Conservation (phyloP, 2,113 vertebrate genomes). For the Limanda limanda region DNA sequence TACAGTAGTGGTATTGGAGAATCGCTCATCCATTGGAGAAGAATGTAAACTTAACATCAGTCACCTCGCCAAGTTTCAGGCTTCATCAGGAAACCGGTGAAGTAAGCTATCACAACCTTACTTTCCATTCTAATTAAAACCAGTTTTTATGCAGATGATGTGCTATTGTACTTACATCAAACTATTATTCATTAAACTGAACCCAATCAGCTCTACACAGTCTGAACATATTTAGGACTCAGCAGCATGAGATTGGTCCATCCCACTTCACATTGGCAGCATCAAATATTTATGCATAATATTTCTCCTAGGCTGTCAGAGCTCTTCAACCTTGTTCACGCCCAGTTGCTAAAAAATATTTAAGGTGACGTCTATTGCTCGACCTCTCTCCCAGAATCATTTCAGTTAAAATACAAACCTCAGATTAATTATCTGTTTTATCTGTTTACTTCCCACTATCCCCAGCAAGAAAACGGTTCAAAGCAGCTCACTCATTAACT, state of each 20-base stretch:
- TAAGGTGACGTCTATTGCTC: background rate
- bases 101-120: background rate
- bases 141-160: too few relatives aligned
- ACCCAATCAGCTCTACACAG: background rate
- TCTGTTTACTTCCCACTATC: background rate
- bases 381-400: background rate
- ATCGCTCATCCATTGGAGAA: too few relatives aligned
- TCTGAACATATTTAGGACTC: background rate
- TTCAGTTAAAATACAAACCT: background rate
- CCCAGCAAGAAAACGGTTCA: background rate
- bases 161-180: too few relatives aligned
- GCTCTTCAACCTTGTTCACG: background rate
- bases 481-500: background rate
- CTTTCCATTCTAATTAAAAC: background rate
- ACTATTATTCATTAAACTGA: background rate
- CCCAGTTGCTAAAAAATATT: background rate
- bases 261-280: background rate
- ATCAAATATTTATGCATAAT: background rate
- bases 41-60: background rate
- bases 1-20: too few relatives aligned
- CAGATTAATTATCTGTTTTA: background rate
- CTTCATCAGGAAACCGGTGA: background rate
- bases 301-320: slow-evolving; percentile 3
- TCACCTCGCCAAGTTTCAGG: background rate
- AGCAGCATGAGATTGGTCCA: too few relatives aligned